Evolutionary conservation across 2,113 vertebrate species (phyloP).

Genomic region (Dipodomys ordii): DNA sequence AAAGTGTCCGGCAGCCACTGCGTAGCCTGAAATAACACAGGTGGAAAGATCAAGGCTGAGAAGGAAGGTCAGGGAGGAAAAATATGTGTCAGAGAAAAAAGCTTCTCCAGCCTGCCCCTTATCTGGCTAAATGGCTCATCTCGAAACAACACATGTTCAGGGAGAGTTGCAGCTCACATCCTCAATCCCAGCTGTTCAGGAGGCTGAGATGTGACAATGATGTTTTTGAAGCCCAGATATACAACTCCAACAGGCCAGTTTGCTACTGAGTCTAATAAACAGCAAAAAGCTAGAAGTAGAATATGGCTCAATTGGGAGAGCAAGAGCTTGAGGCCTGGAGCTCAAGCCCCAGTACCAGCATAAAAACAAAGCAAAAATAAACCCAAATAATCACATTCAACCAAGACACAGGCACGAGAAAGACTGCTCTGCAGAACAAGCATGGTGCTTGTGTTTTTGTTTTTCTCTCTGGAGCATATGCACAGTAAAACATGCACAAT

Average conservation of each 20-base stretch:
- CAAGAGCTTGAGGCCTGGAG: too few species aligned
- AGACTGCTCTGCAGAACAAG: background rate
- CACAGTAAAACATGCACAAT: background rate
- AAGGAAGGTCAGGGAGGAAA: background rate
- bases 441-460: background rate
- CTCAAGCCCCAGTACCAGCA: too few species aligned
- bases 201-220: too few species aligned
- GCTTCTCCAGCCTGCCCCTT: background rate
- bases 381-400: background rate
- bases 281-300: too few species aligned
- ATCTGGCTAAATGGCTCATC: background rate
- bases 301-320: too few species aligned
- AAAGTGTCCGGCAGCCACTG: conserved; percentile 97
- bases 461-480: background rate
- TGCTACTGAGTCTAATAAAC: too few species aligned
- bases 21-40: conserved; percentile 90
- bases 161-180: too few species aligned
- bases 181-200: too few species aligned
- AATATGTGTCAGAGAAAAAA: background rate
- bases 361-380: too few species aligned
- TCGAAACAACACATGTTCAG: background rate
- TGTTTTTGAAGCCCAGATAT: too few species aligned
- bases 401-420: background rate
- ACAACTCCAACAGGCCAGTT: too few species aligned
- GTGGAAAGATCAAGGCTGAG: background rate